Evolutionary conservation across 2,888 invertebrate species (phyloP), one percentile per base, ranked within the genome.

Genomic region (Lissonota sp.): DNA sequence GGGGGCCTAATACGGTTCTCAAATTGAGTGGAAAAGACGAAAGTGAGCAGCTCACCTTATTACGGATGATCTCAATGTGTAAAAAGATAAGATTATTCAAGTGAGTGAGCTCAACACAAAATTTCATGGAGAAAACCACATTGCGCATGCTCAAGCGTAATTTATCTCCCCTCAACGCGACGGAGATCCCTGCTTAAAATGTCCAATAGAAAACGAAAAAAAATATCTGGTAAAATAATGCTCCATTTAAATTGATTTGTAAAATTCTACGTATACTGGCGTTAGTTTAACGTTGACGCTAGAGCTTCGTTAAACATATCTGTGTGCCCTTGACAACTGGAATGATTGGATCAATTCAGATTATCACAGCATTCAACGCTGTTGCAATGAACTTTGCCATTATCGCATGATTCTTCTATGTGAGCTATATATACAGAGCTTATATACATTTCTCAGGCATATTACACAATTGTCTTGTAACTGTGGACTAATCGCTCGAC

Each of bases 301-400:
- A 60, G 26, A n/a, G 66, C 67, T 72, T 69, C 55, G 62, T 55
- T 60, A 10, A 64, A 64, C 40, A 46, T 69, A 14, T 69, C 39
- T 42, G 10, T 66, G 55, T 78, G 71, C 49, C 79, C 79, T 78
- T 80, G 78, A 78, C 73, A 79, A 66, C 66, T 46, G 10, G 51
- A 64, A 77, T 66, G 70, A 83, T 83, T 77, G 81, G 71, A 83
- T 83, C 82, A 85, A 85, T 85, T 82, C 60, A 71, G 69, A 79
- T 75, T 85, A 84, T 83, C 80, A 69, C 78, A 73, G 79, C 75
- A 70, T 74, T 66, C 67, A 74, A 66, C 73, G 73, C 69, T 70
- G 77, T 73, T 66, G 75, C 75, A 79, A 79, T 83, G 71, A 81
- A 79, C 77, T 84, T 80, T 79, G 76, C 70, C 73, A 73, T 63